These are phyloP conservation scores for Conus ventricosus DNA, from an alignment of 1,140 invertebrate species.

Conservation along the genomic window DNA sequence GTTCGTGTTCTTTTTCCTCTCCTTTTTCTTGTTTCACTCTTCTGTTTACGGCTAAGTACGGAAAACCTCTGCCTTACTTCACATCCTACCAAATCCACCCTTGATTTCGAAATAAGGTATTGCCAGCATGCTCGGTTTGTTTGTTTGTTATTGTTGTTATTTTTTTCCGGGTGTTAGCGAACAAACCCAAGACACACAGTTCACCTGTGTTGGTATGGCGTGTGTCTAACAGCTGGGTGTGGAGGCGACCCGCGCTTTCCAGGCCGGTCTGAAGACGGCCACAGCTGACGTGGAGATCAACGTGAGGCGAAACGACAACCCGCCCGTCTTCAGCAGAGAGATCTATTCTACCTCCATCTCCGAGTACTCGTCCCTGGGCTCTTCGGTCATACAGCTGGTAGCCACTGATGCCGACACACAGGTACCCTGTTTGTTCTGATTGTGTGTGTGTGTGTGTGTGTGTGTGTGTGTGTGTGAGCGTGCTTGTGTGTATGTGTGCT, in stretches of 20 bases:
- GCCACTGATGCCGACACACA: conserved; percentile 64
- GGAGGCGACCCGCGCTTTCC: conserved; percentile 51
- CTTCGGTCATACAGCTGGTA: conserved; percentile 85
- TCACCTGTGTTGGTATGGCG: conserved; percentile 11
- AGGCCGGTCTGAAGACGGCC: conserved; percentile 71
- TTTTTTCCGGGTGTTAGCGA: neutral
- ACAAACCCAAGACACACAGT: neutral
- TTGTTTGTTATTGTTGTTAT: neutral
- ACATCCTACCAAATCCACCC: no score
- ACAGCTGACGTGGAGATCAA: conserved; percentile 86
- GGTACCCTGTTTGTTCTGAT: conserved; percentile 34
- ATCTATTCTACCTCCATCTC: conserved; percentile 86
- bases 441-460: no score
- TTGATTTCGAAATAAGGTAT: no score
- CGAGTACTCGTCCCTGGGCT: conserved; percentile 85
- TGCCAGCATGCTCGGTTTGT: neutral
- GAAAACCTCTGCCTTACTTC: no score
- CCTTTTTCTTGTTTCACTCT: no score
- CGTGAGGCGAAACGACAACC: conserved; percentile 85
- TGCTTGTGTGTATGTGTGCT: no score
- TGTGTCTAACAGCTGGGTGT: conserved; percentile 53
- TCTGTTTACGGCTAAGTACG: no score
- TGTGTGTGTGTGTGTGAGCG: no score
- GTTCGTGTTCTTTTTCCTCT: no score
- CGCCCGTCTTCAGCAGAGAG: conserved; percentile 85